Base-by-base conservation (phyloP, 2,113 vertebrate genomes). In the Halichoerus grypus region DNA sequence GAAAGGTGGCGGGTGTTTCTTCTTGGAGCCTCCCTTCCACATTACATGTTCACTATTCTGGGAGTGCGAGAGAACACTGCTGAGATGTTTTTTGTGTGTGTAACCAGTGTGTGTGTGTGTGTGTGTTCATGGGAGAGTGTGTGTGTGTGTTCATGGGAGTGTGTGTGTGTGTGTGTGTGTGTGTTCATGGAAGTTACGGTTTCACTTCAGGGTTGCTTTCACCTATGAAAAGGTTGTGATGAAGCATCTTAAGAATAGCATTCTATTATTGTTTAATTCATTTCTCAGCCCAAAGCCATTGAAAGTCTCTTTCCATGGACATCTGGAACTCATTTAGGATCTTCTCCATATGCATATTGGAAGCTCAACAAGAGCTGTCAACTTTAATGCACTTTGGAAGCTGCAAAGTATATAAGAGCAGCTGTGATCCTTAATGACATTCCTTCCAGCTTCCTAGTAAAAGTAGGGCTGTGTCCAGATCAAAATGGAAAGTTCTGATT, bases 401-500 rank as follows among this genome's bases (percentile, higher is more conserved):
- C 28, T 59, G 59, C 33, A 67, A 59, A 81, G 93, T 91, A 46
- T 63, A 1, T 71, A 59, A 91, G 57, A 79, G 15, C 89, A 36
- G 39, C 36, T 82, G 24, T 33, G 65, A 88, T 19, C 82, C 86
- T 93, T 91, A 92, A 36, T 16, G 74, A 51, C 24, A 36, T 84
- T 90, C 67, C 46, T 97, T 72, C 77, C 42, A 67, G 57, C 4
- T 97, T 93, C 36, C 57, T 88, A 71, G 28, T 59, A 57, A 89
- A 85, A 86, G 33, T 5, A 85, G 49, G 36, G 3, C 15, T 88
- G 14, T 63, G 46, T 82, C 57, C 51, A 82, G 36, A 93, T 79
- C 93, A 88, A 94, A 91, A 95, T 67, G 86, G 53, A 86, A 95
- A 93, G 31, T 85, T 88, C 57, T 76, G 36, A 84, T 71, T 86